Percentiles rank a stretch among this genome's conserved stretches.
Conservation (phyloP, 2,797 vertebrate species). For the Manis javanica region DNA sequence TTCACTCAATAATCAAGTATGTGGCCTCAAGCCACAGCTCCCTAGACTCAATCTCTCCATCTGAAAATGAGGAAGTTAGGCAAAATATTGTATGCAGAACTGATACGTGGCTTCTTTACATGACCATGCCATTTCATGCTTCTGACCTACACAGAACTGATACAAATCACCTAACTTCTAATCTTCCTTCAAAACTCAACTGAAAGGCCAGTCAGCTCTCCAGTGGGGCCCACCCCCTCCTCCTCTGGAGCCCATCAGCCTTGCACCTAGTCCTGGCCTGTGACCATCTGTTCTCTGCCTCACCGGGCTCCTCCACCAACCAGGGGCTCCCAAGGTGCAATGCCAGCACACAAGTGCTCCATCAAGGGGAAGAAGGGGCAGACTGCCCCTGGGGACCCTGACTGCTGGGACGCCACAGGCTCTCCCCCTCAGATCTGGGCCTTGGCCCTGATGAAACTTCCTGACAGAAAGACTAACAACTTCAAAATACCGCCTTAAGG, state of each 20-base stretch:
- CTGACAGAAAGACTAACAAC: not conserved
- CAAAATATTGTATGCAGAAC: not conserved
- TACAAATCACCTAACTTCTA: not conserved
- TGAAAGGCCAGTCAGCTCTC: accelerated
- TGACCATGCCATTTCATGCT: not conserved
- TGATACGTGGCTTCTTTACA: not conserved
- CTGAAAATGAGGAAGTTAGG: not conserved
- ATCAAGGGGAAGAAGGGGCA: not conserved
- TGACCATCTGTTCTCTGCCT: not conserved
- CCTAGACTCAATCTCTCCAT: not conserved
- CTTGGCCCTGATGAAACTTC: not conserved
- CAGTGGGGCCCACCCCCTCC: too few relatives aligned
- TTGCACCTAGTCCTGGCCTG: not conserved
- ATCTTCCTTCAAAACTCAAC: not conserved
- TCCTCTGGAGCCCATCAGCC: not conserved
- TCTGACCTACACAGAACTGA: not conserved
- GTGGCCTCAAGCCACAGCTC: not conserved
- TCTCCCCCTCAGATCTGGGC: not conserved
- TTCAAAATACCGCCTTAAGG: not conserved
- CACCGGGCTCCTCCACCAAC: not conserved
- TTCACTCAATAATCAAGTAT: not conserved
- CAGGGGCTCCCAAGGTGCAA: too few relatives aligned
- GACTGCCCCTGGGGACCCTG: too few relatives aligned
- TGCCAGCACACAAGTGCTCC: not conserved
- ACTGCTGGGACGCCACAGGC: accelerated